Percentiles rank a stretch among this genome's conserved stretches.
Conservation (phyloP, 2,797 vertebrate species). For the Tangara arthus region DNA sequence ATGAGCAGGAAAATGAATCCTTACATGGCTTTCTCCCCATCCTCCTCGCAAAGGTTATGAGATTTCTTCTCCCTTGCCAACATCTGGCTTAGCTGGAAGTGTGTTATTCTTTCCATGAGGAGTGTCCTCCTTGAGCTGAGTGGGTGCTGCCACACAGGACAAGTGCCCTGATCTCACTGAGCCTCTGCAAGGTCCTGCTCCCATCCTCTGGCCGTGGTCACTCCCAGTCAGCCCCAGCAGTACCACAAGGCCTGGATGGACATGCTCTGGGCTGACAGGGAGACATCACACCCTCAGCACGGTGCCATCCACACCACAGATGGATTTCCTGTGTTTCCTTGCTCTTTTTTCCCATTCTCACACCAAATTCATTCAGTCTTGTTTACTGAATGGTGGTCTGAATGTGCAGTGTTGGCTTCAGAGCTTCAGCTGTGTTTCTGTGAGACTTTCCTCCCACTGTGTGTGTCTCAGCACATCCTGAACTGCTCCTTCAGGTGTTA, state of each 20-base stretch:
- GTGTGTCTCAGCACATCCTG: not conserved
- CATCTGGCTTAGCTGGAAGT: not conserved
- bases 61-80: not conserved
- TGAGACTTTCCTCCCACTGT: not conserved
- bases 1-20: not conserved
- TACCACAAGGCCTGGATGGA: rapidly evolving
- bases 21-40: not conserved
- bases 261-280: rapidly evolving
- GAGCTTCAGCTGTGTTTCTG: not conserved
- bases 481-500: not conserved
- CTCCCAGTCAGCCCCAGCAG: rapidly evolving
- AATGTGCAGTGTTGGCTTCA: rapidly evolving
- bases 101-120: rapidly evolving
- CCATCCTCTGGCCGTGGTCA: not conserved
- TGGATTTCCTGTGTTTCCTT: rapidly evolving
- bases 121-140: not conserved
- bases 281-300: rapidly evolving
- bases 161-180: not conserved
- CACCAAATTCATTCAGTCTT: not conserved
- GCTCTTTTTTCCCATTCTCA: not conserved
- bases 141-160: not conserved
- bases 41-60: not conserved
- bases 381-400: not conserved
- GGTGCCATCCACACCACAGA: rapidly evolving
- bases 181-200: not conserved